A percentile compares a stretch with the other conserved stretches of the same genome.
phyloP scores from a whole-genome alignment of 2,888 invertebrate genomes.

The Hyppa rectilinea region DNA sequence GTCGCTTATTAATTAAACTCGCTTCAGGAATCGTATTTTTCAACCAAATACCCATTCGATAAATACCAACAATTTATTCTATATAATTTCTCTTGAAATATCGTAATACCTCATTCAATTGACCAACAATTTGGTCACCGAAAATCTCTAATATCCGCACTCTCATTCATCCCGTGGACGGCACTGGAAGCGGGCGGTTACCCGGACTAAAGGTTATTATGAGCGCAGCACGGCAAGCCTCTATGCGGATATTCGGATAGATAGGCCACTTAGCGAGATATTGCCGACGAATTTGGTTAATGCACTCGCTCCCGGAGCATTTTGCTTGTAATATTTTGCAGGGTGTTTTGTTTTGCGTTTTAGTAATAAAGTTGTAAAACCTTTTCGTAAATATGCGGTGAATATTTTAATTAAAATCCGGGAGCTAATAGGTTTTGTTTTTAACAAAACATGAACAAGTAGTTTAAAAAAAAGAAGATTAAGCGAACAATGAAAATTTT shows the following conservation, averaged over 20 bases:
- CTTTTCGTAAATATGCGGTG: not conserved
- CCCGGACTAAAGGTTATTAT: conserved; percentile 68
- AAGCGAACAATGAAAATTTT: not conserved
- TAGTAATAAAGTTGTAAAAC: conserved; percentile 11
- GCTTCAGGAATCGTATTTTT: not conserved
- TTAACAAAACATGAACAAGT: not conserved
- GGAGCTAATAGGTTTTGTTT: not conserved
- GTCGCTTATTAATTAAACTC: not conserved
- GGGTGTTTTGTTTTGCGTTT: conserved; percentile 36
- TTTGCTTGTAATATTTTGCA: conserved; percentile 54
- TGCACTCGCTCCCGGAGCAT: conserved; percentile 59
- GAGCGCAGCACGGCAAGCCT: conserved; percentile 56
- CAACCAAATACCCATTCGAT: not conserved
- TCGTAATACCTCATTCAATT: conserved; percentile 11
- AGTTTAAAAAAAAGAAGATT: not conserved
- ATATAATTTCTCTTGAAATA: not conserved
- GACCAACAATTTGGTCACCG: conserved; percentile 27
- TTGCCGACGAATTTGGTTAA: conserved; percentile 70
- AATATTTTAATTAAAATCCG: not conserved
- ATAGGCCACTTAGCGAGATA: conserved; percentile 72
- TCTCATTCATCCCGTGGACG: conserved; percentile 46
- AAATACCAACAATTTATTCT: not conserved
- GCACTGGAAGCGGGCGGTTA: conserved; percentile 52
- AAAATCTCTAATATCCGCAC: conserved; percentile 51
- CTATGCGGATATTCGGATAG: conserved; percentile 70